A percentile compares a stretch with the other conserved stretches of the same genome.
Evolutionary conservation across 2,113 vertebrate genomes (phyloP).

Genomic region (Dascyllus trimaculatus): DNA sequence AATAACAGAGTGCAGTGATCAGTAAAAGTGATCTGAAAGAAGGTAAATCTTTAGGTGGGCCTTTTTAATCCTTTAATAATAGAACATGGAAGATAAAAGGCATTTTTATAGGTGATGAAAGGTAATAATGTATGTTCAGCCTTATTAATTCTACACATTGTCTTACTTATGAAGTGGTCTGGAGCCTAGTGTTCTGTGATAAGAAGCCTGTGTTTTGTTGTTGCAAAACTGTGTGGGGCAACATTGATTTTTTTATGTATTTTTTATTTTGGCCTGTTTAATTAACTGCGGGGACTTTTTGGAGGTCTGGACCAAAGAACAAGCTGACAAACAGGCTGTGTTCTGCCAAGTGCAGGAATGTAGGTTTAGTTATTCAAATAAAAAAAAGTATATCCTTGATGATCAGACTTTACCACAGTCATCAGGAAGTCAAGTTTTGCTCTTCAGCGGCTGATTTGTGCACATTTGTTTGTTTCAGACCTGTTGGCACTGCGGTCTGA

Average conservation of each 20-base stretch:
- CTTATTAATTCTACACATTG: neutral
- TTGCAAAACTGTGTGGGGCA: neutral
- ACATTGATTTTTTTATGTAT: neutral
- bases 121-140: neutral
- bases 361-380: conserved; percentile 8
- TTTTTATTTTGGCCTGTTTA: neutral
- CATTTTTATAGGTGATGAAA: neutral
- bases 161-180: neutral
- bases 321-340: neutral
- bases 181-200: neutral
- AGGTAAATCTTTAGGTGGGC: no score
- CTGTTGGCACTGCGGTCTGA: conserved; percentile 89
- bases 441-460: conserved; percentile 46
- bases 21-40: neutral
- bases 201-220: neutral
- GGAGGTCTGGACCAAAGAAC: neutral
- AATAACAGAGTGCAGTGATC: neutral
- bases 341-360: neutral
- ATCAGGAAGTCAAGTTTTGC: neutral
- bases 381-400: neutral
- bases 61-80: neutral
- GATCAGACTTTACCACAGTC: conserved; percentile 1
- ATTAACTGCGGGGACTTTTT: neutral
- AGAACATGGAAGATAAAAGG: neutral
- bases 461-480: conserved; percentile 80